phyloP scores from a whole-genome alignment of 2,888 invertebrate species.

The Eilema caniola region DNA sequence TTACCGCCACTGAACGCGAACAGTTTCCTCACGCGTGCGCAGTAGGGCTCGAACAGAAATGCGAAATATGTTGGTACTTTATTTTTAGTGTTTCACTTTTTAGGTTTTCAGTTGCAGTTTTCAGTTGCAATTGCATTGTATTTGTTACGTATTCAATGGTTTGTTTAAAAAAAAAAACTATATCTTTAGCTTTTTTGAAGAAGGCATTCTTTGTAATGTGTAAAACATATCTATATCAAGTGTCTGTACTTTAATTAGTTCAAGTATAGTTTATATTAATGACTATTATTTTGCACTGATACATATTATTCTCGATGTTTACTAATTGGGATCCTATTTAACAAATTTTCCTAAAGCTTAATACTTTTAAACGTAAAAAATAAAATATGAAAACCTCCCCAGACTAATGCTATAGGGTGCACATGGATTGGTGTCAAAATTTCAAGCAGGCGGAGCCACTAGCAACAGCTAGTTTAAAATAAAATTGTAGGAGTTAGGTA shows the following conservation, averaged over 20 bases:
- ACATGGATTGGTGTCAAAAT: neutral
- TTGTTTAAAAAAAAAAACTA: neutral
- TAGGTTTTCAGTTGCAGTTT: slow-evolving; percentile 50
- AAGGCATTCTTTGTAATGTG: neutral
- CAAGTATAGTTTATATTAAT: no score
- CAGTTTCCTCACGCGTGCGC: slow-evolving; percentile 53
- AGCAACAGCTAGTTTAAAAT: neutral
- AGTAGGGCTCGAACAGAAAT: slow-evolving; percentile 35
- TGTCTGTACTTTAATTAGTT: neutral
- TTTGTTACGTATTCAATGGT: slow-evolving; percentile 22
- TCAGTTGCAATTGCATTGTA: slow-evolving; percentile 48
- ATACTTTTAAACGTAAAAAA: no score
- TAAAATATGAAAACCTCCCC: no score
- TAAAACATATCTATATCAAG: neutral
- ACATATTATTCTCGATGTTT: no score
- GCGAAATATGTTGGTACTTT: slow-evolving; percentile 42
- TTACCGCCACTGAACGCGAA: slow-evolving; percentile 56
- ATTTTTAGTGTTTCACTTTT: slow-evolving; percentile 54
- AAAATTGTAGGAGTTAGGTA: neutral
- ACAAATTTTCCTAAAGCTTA: no score
- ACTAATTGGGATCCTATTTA: no score
- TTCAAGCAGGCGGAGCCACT: neutral
- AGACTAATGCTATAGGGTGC: no score
- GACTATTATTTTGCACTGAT: no score
- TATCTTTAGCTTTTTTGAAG: slow-evolving; percentile 8